A percentile compares a stretch with the other conserved stretches of the same genome.
These are phyloP conservation scores for Tetranychus truncatus DNA, from an alignment of 2,888 invertebrate genomes.

Conservation along the genomic window DNA sequence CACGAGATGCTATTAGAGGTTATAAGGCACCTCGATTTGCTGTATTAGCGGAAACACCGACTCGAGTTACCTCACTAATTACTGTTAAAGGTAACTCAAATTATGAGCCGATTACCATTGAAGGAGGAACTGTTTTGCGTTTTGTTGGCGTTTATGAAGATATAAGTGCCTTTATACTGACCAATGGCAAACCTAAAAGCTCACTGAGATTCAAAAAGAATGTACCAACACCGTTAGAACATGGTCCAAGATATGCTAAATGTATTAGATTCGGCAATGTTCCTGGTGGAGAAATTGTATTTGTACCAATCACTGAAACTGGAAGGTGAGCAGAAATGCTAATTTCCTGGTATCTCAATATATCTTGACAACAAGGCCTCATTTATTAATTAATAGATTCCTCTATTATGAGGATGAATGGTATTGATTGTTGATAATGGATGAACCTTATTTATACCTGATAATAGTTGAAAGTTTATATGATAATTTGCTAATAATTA, in stretches of 20 bases:
- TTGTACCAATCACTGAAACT: slow-evolving; percentile 9
- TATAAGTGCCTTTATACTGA: slow-evolving; percentile 32
- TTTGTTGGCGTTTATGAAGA: slow-evolving; percentile 56
- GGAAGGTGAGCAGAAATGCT: slow-evolving; percentile 10
- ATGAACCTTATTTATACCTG: too few relatives aligned
- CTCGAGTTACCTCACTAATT: not conserved
- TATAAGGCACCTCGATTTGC: slow-evolving; percentile 32
- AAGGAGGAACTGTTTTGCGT: slow-evolving; percentile 40
- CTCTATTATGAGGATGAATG: too few relatives aligned
- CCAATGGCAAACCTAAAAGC: not conserved
- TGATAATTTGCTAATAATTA: too few relatives aligned
- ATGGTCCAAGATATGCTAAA: slow-evolving; percentile 9
- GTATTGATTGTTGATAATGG: too few relatives aligned
- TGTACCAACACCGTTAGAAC: slow-evolving; percentile 1
- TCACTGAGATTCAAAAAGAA: not conserved
- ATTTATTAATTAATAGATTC: too few relatives aligned
- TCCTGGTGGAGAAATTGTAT: slow-evolving; percentile 7
- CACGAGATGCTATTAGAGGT: slow-evolving; percentile 44
- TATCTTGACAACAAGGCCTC: too few relatives aligned
- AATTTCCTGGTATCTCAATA: too few relatives aligned
- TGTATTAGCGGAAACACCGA: not conserved
- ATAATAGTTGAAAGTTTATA: too few relatives aligned
- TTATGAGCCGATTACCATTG: not conserved
- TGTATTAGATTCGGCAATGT: not conserved
- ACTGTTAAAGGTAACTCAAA: slow-evolving; percentile 3